A percentile compares a stretch with the other conserved stretches of the same genome.
Conservation (phyloP, 2,113 vertebrate species). For the Bos indicus region DNA sequence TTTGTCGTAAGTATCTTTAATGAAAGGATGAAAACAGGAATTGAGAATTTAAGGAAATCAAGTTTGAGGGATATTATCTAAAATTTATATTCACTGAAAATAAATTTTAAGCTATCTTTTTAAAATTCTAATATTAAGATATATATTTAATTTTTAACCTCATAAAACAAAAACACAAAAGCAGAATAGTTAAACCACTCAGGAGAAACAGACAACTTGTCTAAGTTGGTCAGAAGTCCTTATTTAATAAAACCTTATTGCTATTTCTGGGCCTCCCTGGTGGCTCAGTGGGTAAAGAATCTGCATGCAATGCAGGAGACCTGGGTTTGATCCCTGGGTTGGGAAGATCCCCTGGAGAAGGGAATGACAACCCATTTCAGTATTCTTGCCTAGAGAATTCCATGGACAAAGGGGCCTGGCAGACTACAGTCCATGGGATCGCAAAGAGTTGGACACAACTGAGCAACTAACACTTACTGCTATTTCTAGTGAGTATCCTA, state of each 20-base stretch:
- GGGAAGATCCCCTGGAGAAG: not conserved
- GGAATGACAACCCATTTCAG: not conserved
- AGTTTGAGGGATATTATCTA: not conserved
- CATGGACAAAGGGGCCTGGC: not conserved
- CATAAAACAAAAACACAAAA: slow-evolving; percentile 9
- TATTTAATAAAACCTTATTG: slow-evolving; percentile 11
- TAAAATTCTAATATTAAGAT: not conserved
- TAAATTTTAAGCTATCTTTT: not conserved
- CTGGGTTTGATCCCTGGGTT: not conserved
- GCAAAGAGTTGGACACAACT: not conserved
- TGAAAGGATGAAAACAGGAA: not conserved
- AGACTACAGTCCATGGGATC: not conserved
- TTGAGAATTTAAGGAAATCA: not conserved
- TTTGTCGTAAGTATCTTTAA: not conserved
- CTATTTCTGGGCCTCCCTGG: not conserved
- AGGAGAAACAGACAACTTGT: not conserved
- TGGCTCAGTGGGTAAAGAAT: not conserved
- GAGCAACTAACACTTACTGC: not conserved
- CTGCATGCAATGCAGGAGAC: not conserved
- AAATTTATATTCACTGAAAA: slow-evolving; percentile 10
- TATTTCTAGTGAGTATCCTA: not conserved
- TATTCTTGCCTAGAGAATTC: not conserved
- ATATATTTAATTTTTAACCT: slow-evolving; percentile 3
- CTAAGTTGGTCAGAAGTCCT: not conserved
- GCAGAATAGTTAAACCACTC: not conserved